These are phyloP conservation scores for Halcyon malimbica DNA, from an alignment of 2,113 vertebrate species.

Conservation along the genomic window DNA sequence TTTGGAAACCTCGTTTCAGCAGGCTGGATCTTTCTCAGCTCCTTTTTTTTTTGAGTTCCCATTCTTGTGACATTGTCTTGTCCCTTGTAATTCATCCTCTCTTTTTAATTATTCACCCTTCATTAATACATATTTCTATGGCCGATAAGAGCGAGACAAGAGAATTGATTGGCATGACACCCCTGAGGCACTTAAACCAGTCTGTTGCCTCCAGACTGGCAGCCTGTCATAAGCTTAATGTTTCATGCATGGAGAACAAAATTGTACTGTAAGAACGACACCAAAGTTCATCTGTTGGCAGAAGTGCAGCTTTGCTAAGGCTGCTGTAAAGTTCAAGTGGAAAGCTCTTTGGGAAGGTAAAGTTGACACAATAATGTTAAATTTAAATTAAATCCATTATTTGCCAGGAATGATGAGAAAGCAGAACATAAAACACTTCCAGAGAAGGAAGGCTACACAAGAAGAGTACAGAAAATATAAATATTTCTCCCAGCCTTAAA, in stretches of 20 bases:
- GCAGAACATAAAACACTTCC: background rate
- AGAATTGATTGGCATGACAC: background rate
- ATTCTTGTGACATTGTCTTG: conserved; percentile 1
- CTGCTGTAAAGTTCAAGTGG: background rate
- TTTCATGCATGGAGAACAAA: background rate
- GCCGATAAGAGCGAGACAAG: background rate
- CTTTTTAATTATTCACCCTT: conserved; percentile 23
- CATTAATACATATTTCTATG: conserved; percentile 1
- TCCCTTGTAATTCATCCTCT: background rate
- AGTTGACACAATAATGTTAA: background rate
- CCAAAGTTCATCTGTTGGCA: conserved; percentile 3
- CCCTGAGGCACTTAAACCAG: conserved; percentile 33
- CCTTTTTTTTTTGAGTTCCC: background rate
- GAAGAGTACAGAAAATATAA: background rate
- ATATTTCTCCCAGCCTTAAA: background rate
- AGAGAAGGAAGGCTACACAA: background rate
- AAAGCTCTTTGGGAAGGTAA: background rate
- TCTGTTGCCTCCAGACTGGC: conserved; percentile 30
- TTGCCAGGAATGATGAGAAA: background rate
- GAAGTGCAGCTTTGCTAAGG: background rate
- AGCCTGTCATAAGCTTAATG: conserved; percentile 15
- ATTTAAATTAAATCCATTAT: background rate
- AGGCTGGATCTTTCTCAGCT: background rate
- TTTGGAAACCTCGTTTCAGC: background rate
- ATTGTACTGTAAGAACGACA: background rate